phyloP scores from a whole-genome alignment of 1,140 invertebrate species.

The Nasonia giraulti region DNA sequence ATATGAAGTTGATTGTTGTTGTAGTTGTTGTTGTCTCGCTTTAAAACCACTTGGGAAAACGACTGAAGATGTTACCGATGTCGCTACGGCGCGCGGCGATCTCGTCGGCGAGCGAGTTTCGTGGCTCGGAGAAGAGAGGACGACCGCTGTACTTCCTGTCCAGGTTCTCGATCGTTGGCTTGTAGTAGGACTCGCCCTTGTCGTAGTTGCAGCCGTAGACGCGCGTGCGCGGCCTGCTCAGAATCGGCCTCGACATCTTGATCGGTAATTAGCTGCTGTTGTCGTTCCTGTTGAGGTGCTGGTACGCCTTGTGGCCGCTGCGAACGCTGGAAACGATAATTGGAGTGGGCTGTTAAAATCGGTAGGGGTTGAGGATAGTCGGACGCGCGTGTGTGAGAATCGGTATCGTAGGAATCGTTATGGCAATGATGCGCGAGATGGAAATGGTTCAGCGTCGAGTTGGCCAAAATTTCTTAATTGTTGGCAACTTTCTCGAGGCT shows the following conservation, averaged over 20 bases:
- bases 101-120: slow-evolving; percentile 71
- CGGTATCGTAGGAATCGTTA: too few species aligned
- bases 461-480: background rate
- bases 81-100: slow-evolving; percentile 72
- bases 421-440: too few species aligned
- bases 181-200: slow-evolving; percentile 86
- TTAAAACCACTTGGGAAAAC: slow-evolving; percentile 75
- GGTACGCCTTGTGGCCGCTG: slow-evolving; percentile 43
- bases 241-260: slow-evolving; percentile 72
- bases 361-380: too few species aligned
- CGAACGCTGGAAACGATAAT: slow-evolving; percentile 42
- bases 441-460: too few species aligned
- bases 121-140: slow-evolving; percentile 71
- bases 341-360: background rate
- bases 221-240: slow-evolving; percentile 81
- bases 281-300: background rate
- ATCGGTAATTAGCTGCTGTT: background rate
- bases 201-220: slow-evolving; percentile 88
- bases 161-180: slow-evolving; percentile 82
- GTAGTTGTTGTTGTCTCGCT: slow-evolving; percentile 30
- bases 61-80: slow-evolving; percentile 74
- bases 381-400: too few species aligned
- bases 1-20: background rate
- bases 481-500: background rate
- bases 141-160: slow-evolving; percentile 80